Conservation (phyloP, 2,113 vertebrate species). For the Mesitornis unicolor region DNA sequence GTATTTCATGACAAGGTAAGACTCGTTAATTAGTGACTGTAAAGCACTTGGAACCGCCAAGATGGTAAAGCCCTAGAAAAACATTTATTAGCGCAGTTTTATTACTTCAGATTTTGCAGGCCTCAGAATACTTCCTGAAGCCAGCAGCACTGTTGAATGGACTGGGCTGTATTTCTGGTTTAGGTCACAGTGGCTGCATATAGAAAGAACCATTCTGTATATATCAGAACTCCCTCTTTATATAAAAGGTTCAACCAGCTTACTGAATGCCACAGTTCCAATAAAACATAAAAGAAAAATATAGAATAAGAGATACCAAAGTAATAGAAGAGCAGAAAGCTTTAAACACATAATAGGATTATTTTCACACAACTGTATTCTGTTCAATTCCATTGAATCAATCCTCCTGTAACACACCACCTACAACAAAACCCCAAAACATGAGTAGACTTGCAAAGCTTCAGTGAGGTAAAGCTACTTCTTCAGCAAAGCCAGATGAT, state of each 20-base stretch:
- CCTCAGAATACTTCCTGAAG: not conserved
- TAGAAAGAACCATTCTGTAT: not conserved
- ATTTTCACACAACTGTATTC: not conserved
- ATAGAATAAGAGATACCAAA: not conserved
- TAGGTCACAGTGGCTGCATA: not conserved
- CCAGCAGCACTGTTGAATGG: not conserved
- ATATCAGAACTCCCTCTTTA: not conserved
- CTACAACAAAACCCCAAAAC: not conserved
- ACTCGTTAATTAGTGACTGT: not conserved
- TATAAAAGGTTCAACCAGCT: not conserved
- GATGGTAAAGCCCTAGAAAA: not conserved
- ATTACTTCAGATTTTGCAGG: not conserved
- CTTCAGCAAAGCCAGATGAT: not conserved
- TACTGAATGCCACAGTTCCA: not conserved
- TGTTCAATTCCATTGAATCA: not conserved
- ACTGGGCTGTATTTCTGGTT: not conserved
- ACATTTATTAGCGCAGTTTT: not conserved
- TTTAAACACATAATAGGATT: conserved; percentile 41
- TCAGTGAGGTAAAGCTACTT: not conserved
- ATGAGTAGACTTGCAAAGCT: not conserved
- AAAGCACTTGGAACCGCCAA: not conserved
- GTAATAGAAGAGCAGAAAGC: not conserved
- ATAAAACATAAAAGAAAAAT: not conserved
- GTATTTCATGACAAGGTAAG: not conserved
- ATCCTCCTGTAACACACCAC: not conserved